Percentiles rank a stretch among this genome's conserved stretches.
phyloP scores from a whole-genome alignment of 2,888 invertebrate genomes.

The Flabesymbios commensalis region DNA sequence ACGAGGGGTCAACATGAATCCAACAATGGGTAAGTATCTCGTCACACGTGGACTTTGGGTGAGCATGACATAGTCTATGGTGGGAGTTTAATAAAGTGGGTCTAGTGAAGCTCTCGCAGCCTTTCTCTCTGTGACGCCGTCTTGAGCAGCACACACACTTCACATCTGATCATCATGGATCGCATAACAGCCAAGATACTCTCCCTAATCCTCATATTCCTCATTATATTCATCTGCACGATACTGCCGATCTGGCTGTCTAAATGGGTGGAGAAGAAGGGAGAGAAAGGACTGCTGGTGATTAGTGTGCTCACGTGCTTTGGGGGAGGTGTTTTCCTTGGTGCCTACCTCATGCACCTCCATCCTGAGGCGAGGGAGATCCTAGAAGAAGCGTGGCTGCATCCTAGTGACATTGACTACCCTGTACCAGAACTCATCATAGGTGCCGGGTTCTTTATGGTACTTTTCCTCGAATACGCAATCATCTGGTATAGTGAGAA shows the following conservation, averaged over 20 bases:
- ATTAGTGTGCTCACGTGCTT: slow-evolving; percentile 17
- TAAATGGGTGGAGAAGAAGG: not conserved
- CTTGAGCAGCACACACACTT: no score
- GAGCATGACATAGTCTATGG: no score
- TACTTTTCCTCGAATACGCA: slow-evolving; percentile 14
- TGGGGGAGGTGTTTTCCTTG: slow-evolving; percentile 22
- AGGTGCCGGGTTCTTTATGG: slow-evolving; percentile 16
- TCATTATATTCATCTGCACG: not conserved
- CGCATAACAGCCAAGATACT: no score
- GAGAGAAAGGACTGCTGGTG: not conserved
- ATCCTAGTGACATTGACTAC: slow-evolving; percentile 4
- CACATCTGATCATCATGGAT: no score
- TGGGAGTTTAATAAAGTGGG: no score
- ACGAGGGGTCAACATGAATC: no score
- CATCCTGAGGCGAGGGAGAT: slow-evolving; percentile 6
- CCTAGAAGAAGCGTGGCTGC: not conserved
- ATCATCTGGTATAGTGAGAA: not conserved
- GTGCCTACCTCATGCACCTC: slow-evolving; percentile 11
- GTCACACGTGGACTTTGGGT: no score
- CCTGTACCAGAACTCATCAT: slow-evolving; percentile 12
- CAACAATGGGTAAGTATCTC: no score
- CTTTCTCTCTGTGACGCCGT: no score
- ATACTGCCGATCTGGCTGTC: slow-evolving; percentile 12
- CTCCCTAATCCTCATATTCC: no score
- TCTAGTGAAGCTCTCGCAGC: no score